A percentile compares a stretch with the other conserved stretches of the same genome.
phyloP scores from a whole-genome alignment of 2,797 vertebrate species.

The Myiothlypis chrysogaster region DNA sequence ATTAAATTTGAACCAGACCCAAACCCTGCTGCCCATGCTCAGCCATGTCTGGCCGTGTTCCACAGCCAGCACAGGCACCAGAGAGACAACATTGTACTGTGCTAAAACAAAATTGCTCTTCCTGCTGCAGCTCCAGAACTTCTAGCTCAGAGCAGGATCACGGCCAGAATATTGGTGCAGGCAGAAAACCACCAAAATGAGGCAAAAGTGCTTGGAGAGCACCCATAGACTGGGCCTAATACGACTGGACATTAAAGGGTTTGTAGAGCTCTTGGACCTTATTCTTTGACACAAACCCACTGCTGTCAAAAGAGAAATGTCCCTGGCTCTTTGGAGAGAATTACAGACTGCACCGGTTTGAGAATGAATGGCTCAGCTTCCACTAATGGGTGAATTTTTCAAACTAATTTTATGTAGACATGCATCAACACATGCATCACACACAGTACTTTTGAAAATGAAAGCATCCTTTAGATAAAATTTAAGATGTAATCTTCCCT shows the following conservation, averaged over 20 bases:
- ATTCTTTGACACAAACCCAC: not conserved
- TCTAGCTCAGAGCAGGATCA: not conserved
- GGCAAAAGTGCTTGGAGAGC: not conserved
- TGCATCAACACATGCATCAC: too few species aligned
- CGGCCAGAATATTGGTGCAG: not conserved
- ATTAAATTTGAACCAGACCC: not conserved
- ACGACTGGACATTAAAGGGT: not conserved
- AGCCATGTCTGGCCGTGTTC: rapidly evolving
- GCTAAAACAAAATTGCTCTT: not conserved
- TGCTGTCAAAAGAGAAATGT: not conserved
- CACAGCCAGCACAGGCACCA: not conserved
- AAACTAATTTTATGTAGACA: not conserved
- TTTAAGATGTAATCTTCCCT: not conserved
- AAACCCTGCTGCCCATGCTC: not conserved
- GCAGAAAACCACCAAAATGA: rapidly evolving
- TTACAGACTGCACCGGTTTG: not conserved
- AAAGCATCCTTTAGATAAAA: not conserved
- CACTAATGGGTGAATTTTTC: not conserved
- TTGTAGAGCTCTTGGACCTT: not conserved
- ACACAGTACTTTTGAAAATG: not conserved
- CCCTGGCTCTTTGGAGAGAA: not conserved
- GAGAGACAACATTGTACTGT: not conserved
- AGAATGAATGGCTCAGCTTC: not conserved
- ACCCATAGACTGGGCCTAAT: not conserved
- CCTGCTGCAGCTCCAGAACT: not conserved